Evolutionary conservation across 2,797 vertebrate genomes (phyloP).

Genomic region (Lycodopsis pacificus): DNA sequence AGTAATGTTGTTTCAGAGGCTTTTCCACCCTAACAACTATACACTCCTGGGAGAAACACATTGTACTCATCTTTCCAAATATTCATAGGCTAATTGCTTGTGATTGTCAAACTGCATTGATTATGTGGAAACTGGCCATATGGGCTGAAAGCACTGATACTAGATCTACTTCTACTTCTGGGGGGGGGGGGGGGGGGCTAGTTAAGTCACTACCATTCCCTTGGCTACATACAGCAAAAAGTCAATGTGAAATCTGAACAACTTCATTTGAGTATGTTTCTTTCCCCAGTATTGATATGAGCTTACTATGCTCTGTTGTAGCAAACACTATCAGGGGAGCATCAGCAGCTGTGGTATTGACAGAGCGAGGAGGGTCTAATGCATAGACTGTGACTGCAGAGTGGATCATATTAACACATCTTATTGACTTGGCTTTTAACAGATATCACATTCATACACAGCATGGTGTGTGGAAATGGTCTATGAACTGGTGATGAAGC

Average conservation of each 20-base stretch:
- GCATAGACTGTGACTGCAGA: slow-evolving; percentile 76
- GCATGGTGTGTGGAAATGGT: slow-evolving; percentile 67
- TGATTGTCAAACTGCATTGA: slow-evolving; percentile 77
- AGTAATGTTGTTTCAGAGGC: slow-evolving; percentile 11
- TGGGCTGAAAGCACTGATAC: slow-evolving; percentile 75
- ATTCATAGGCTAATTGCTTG: slow-evolving; percentile 64
- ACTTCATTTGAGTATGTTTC: slow-evolving; percentile 66
- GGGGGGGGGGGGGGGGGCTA: slow-evolving; percentile 36
- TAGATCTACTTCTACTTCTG: slow-evolving; percentile 67
- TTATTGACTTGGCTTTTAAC: slow-evolving; percentile 78
- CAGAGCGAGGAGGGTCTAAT: slow-evolving; percentile 56
- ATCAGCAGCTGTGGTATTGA: slow-evolving; percentile 54
- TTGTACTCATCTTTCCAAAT: slow-evolving; percentile 55
- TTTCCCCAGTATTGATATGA: slow-evolving; percentile 64
- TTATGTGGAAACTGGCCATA: slow-evolving; percentile 68
- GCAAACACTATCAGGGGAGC: slow-evolving; percentile 77
- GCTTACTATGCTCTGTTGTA: slow-evolving; percentile 63
- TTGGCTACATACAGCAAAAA: slow-evolving; percentile 52
- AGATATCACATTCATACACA: slow-evolving; percentile 77
- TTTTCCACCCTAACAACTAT: slow-evolving; percentile 2
- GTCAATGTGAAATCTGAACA: slow-evolving; percentile 82
- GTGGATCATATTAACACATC: slow-evolving; percentile 80
- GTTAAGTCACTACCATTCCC: slow-evolving; percentile 65
- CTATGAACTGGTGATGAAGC: slow-evolving; percentile 72
- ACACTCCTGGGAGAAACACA: slow-evolving; percentile 41